phyloP scores from a whole-genome alignment of 2,888 invertebrate genomes.

The Eupithecia exiguata region DNA sequence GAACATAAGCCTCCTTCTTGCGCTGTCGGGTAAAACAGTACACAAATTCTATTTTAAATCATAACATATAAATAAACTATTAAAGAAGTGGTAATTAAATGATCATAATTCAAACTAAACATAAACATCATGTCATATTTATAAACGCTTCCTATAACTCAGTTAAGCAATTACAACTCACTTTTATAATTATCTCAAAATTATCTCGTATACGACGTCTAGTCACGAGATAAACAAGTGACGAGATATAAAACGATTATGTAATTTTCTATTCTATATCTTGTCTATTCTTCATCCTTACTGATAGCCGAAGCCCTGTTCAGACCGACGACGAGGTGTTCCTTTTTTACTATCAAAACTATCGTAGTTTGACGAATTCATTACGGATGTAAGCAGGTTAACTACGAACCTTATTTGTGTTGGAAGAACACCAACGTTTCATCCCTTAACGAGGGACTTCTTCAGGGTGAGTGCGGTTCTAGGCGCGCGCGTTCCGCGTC shows the following conservation, averaged over 20 bases:
- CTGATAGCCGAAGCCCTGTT: neutral
- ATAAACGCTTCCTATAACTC: conserved; percentile 7
- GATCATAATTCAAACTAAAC: neutral
- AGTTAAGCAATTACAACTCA: neutral
- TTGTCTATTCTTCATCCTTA: neutral
- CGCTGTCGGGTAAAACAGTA: too few relatives aligned
- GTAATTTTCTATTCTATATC: neutral
- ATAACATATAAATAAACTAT: neutral
- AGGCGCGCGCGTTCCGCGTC: too few relatives aligned
- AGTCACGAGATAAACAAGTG: conserved; percentile 1
- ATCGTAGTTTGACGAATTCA: too few relatives aligned
- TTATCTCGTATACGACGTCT: neutral
- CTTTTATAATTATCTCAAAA: neutral
- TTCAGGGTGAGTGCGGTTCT: too few relatives aligned
- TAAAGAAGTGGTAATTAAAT: neutral
- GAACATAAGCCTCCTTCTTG: too few relatives aligned
- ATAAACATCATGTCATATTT: neutral
- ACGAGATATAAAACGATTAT: neutral
- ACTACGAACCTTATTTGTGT: too few relatives aligned
- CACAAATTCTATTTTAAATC: too few relatives aligned
- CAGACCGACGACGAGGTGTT: too few relatives aligned
- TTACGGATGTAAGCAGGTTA: too few relatives aligned
- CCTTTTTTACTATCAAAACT: too few relatives aligned
- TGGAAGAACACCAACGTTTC: too few relatives aligned
- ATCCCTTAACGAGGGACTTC: too few relatives aligned